Conservation (phyloP, 2,797 vertebrate species). For the Falco biarmicus region DNA sequence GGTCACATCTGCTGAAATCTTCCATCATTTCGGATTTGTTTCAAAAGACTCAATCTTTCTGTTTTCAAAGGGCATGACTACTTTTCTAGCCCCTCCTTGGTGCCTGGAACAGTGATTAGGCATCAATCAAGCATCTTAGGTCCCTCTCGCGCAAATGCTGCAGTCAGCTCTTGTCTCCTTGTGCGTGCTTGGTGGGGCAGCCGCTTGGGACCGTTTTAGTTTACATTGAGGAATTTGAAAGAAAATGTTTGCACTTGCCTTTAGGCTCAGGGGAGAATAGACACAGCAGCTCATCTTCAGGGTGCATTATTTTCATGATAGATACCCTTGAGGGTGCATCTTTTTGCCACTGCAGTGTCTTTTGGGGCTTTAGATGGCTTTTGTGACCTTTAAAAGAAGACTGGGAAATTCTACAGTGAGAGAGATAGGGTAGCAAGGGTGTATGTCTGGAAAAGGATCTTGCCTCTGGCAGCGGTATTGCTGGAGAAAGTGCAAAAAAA, state of each 20-base stretch:
- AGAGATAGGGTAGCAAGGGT: not conserved
- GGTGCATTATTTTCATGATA: not conserved
- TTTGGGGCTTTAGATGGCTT: not conserved
- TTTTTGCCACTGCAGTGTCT: not conserved
- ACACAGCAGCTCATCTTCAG: not conserved
- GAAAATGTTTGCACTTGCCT: not conserved
- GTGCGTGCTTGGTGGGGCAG: not conserved
- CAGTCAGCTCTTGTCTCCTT: not conserved
- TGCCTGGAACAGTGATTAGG: not conserved
- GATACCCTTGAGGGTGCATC: not conserved
- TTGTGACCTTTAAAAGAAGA: not conserved
- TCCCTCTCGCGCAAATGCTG: not conserved
- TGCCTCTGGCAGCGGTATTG: not conserved
- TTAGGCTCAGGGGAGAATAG: not conserved
- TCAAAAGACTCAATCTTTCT: constrained; percentile 59
- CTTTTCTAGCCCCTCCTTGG: constrained; percentile 17
- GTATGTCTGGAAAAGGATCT: not conserved
- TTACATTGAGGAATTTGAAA: not conserved
- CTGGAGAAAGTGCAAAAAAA: not conserved
- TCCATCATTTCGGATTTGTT: constrained; percentile 64
- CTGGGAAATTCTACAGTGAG: not conserved
- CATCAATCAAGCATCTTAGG: not conserved
- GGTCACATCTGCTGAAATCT: constrained; percentile 67
- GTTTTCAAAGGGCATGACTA: constrained; percentile 31
- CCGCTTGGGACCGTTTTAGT: not conserved